Conservation (phyloP, 2,888 invertebrate species). For the Trissoscelio sp. region DNA sequence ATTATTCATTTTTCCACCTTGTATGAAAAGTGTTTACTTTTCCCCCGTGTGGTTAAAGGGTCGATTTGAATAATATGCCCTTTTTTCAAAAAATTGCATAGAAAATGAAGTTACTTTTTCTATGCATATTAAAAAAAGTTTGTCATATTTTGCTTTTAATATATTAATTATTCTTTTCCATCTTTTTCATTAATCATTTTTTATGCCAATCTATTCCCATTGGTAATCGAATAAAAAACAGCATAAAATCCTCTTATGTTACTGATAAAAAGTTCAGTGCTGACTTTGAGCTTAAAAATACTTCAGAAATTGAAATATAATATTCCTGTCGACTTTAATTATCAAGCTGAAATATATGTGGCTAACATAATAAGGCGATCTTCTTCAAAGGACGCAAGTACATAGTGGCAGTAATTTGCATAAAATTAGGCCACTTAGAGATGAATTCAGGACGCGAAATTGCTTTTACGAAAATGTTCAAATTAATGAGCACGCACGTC, state of each 20-base stretch:
- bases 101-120: no score
- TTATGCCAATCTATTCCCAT: no score
- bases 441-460: conserved; percentile 34
- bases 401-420: conserved; percentile 49
- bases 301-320: conserved; percentile 44
- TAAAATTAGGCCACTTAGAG: conserved; percentile 51
- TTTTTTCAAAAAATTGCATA: no score
- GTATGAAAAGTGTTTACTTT: no score
- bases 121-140: no score
- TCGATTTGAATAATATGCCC: no score
- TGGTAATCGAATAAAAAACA: background rate
- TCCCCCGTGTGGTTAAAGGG: no score
- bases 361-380: conserved; percentile 56
- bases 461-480: conserved; percentile 52
- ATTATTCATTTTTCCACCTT: no score
- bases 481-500: conserved; percentile 31
- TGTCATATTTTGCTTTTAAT: no score
- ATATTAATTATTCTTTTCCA: no score
- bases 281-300: conserved; percentile 20
- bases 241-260: background rate
- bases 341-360: conserved; percentile 34
- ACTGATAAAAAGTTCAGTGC: background rate
- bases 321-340: conserved; percentile 42
- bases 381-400: conserved; percentile 51
- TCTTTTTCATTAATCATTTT: no score